These are phyloP conservation scores for Astropecten irregularis DNA, from an alignment of 53 echinoderm and acorn worm species.

Conservation along the genomic window DNA sequence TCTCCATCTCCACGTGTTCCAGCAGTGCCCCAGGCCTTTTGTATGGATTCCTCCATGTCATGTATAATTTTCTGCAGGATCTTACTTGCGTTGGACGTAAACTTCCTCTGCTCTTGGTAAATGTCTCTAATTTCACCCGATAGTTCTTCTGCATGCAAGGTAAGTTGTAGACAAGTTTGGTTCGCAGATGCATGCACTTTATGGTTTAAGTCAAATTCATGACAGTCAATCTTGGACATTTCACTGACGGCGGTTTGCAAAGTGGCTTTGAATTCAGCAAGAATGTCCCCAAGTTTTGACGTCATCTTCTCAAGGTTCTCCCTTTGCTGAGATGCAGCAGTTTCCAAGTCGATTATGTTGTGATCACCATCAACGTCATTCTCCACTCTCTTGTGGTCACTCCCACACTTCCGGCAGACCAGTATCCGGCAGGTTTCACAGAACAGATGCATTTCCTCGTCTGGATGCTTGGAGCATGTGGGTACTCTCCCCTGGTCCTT, in stretches of 20 bases:
- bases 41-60: not conserved
- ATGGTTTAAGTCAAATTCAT: not conserved
- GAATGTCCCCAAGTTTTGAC: not conserved
- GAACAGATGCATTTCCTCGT: not conserved
- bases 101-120: not conserved
- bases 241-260: not conserved
- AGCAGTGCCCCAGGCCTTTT: not conserved
- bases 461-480: not conserved
- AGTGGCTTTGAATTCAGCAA: not conserved
- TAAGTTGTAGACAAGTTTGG: not conserved
- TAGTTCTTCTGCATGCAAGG: not conserved
- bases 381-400: not conserved
- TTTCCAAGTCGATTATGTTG: not conserved
- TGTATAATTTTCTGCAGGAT: not conserved
- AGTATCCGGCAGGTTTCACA: slow-evolving; percentile 2
- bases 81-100: not conserved
- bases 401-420: slow-evolving; percentile 1
- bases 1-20: not conserved
- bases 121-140: not conserved
- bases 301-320: not conserved
- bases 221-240: not conserved
- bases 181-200: not conserved
- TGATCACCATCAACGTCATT: not conserved
- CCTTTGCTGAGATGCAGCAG: not conserved
- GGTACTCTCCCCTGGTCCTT: not conserved